A percentile compares a stretch with the other conserved stretches of the same genome.
These are phyloP conservation scores for Mormyrus proboscirostris DNA, from an alignment of 2,797 vertebrate species.

Conservation along the genomic window DNA sequence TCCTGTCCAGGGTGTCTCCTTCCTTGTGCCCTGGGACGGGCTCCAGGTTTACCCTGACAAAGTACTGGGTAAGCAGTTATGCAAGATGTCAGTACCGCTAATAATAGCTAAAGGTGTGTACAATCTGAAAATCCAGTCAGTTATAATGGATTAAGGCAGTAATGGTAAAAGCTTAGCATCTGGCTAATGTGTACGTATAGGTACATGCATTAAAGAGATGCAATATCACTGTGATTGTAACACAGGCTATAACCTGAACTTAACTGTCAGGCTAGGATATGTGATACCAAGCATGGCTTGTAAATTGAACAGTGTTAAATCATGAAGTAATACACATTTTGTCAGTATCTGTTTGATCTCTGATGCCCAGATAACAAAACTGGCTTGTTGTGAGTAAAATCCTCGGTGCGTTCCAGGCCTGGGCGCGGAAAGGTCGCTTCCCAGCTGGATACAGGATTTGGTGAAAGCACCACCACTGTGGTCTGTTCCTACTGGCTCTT, in stretches of 20 bases:
- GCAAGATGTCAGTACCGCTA: not conserved
- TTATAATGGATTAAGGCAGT: not conserved
- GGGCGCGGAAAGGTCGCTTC: not conserved
- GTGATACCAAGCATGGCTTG: not conserved
- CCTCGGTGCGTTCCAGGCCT: not conserved
- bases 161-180: not conserved
- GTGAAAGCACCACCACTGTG: not conserved
- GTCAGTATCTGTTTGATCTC: not conserved
- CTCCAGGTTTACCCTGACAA: not conserved
- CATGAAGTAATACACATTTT: not conserved
- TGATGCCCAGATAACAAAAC: not conserved
- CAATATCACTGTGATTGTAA: not conserved
- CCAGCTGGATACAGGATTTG: constrained; percentile 1
- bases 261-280: not conserved
- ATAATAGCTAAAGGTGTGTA: not conserved
- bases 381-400: not conserved
- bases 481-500: not conserved
- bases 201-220: not conserved
- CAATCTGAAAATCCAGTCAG: not conserved
- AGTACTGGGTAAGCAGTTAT: not conserved
- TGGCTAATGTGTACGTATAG: not conserved
- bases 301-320: not conserved
- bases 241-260: not conserved
- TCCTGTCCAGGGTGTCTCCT: not conserved
- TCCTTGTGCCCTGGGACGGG: not conserved